phyloP scores from a whole-genome alignment of 2,113 vertebrate genomes.

The Ceyx margarethae region DNA sequence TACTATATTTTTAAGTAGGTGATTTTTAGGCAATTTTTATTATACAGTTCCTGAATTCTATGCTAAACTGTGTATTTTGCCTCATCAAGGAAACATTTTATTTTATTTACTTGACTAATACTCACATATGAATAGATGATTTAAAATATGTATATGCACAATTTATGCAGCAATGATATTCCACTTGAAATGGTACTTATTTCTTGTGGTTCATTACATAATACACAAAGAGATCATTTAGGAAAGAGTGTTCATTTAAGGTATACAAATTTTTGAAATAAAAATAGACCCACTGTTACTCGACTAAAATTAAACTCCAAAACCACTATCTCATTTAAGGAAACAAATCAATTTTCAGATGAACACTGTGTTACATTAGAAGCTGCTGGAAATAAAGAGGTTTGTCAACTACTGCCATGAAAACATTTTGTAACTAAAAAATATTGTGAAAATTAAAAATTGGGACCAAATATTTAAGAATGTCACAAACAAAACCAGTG shows the following conservation, averaged over 20 bases:
- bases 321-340: not conserved
- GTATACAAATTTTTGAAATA: not conserved
- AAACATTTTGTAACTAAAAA: not conserved
- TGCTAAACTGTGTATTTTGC: not conserved
- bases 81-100: not conserved
- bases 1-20: slow-evolving; percentile 11
- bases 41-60: not conserved
- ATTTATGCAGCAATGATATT: not conserved
- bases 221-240: not conserved
- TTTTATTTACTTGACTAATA: not conserved
- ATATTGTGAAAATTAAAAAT: not conserved
- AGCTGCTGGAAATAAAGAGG: not conserved
- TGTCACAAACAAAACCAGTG: not conserved
- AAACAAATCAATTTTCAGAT: not conserved
- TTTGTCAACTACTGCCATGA: not conserved
- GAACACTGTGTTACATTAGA: not conserved
- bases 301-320: not conserved
- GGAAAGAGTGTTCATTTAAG: not conserved
- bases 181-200: not conserved
- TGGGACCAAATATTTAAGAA: not conserved
- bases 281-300: not conserved
- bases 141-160: not conserved
- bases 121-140: not conserved
- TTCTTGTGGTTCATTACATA: not conserved
- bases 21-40: not conserved